phyloP scores from a whole-genome alignment of 2,888 invertebrate genomes.

The Eledone cirrhosa region DNA sequence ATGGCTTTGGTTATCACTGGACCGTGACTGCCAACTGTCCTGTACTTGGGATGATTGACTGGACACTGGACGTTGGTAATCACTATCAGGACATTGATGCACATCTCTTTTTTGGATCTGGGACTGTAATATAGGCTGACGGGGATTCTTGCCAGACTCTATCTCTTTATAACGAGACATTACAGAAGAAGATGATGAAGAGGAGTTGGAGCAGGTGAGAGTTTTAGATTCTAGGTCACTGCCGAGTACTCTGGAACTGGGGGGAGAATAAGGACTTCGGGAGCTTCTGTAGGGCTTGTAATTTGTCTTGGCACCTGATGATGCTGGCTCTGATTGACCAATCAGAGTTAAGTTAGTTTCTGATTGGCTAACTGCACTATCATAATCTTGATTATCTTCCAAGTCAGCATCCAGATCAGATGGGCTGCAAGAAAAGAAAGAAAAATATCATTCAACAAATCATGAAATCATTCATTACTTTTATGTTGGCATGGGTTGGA shows the following conservation, averaged over 20 bases:
- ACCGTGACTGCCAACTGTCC: conserved; percentile 33
- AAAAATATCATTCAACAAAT: not conserved
- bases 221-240: conserved; percentile 39
- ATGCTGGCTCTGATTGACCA: conserved; percentile 51
- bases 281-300: conserved; percentile 25
- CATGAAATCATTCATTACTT: not conserved
- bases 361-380: conserved; percentile 69
- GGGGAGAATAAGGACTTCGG: conserved; percentile 36
- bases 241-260: conserved; percentile 38
- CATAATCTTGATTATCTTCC: conserved; percentile 72
- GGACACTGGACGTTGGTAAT: conserved; percentile 36
- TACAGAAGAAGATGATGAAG: conserved; percentile 37
- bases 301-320: conserved; percentile 19
- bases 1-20: conserved; percentile 26
- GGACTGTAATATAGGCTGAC: conserved; percentile 23
- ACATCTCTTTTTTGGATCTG: conserved; percentile 31
- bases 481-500: too few relatives aligned
- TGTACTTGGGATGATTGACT: conserved; percentile 38
- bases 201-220: conserved; percentile 39
- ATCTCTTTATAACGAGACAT: conserved; percentile 38
- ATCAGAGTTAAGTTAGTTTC: conserved; percentile 62
- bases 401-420: conserved; percentile 74
- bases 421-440: conserved; percentile 65
- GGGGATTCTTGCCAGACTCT: conserved; percentile 31
- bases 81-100: conserved; percentile 33